Percentiles rank a stretch among this genome's conserved stretches.
phyloP scores from a whole-genome alignment of 2,113 vertebrate genomes.

The Ctenodactylus gundi region DNA sequence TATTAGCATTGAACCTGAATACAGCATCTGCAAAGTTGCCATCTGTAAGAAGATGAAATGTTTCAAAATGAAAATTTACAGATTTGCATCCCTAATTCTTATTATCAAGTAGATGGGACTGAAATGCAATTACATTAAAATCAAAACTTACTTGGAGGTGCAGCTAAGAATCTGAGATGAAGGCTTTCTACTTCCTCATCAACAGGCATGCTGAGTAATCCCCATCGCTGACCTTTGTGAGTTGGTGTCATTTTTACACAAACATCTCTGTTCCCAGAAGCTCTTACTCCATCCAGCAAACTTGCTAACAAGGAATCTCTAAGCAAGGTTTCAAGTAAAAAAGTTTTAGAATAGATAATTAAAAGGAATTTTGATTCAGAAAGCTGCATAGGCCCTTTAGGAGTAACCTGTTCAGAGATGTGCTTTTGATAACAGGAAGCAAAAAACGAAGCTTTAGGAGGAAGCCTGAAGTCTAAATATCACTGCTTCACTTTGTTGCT shows the following conservation, averaged over 20 bases:
- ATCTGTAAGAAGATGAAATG: conserved; percentile 85
- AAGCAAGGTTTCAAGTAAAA: conserved; percentile 25
- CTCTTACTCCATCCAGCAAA: conserved; percentile 96
- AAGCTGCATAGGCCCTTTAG: background rate
- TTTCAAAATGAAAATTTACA: conserved; percentile 36
- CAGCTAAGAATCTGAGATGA: conserved; percentile 95
- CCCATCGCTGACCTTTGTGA: conserved; percentile 96
- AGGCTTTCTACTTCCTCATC: conserved; percentile 99
- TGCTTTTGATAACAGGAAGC: background rate
- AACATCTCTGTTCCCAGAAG: conserved; percentile 97
- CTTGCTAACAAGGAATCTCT: conserved; percentile 98
- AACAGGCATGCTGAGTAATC: conserved; percentile 97
- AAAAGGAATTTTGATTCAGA: background rate
- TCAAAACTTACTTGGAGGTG: conserved; percentile 93
- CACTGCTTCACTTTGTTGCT: background rate
- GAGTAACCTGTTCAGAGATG: background rate
- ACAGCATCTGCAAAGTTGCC: conserved; percentile 97
- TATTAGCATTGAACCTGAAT: conserved; percentile 98
- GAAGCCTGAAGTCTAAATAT: background rate
- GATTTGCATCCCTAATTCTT: background rate
- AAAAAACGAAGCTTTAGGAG: background rate
- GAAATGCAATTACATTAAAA: background rate
- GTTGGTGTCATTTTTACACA: conserved; percentile 98
- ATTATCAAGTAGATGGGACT: background rate
- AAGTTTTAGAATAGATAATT: conserved; percentile 24